Percentiles rank a stretch among this genome's conserved stretches.
These are phyloP conservation scores for Chiridota heheva DNA, from an alignment of 35 echinoderm and acorn worm species.

Conservation along the genomic window DNA sequence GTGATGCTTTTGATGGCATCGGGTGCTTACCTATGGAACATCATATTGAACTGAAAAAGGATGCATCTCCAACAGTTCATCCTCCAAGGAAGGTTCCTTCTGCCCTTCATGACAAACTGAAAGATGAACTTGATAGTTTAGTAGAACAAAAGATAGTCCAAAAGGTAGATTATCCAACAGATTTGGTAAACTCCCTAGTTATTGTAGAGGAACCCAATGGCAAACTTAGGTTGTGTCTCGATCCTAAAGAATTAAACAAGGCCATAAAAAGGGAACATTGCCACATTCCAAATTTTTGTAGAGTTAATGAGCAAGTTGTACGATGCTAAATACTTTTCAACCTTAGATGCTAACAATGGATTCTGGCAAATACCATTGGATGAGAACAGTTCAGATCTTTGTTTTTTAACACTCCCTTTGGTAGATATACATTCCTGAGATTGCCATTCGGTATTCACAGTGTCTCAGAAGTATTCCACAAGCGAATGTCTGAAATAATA, in stretches of 20 bases:
- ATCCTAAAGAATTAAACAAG: slow-evolving; percentile 11
- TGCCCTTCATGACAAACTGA: slow-evolving; percentile 21
- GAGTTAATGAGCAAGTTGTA: slow-evolving; percentile 7
- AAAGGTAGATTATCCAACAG: slow-evolving; percentile 23
- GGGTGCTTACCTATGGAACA: no score
- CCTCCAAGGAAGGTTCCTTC: slow-evolving; percentile 1
- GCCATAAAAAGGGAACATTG: slow-evolving; percentile 21
- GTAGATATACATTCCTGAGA: no score
- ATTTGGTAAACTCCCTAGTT: slow-evolving; percentile 52
- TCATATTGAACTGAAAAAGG: not conserved
- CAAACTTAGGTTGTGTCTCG: slow-evolving; percentile 4
- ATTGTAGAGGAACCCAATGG: slow-evolving; percentile 28
- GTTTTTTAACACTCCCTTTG: no score
- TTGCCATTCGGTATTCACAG: no score
- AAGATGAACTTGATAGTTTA: slow-evolving; percentile 16
- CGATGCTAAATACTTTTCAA: no score
- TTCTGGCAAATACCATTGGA: no score
- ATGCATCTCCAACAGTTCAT: not conserved
- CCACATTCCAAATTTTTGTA: slow-evolving; percentile 13
- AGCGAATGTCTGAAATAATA: no score
- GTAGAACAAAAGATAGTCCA: not conserved
- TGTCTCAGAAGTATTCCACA: no score
- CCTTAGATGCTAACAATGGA: no score
- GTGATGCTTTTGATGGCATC: no score
- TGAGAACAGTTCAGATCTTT: slow-evolving; percentile 30